Evolutionary conservation across 2,797 vertebrate species (phyloP).

Genomic region (Hylomyscus alleni): DNA sequence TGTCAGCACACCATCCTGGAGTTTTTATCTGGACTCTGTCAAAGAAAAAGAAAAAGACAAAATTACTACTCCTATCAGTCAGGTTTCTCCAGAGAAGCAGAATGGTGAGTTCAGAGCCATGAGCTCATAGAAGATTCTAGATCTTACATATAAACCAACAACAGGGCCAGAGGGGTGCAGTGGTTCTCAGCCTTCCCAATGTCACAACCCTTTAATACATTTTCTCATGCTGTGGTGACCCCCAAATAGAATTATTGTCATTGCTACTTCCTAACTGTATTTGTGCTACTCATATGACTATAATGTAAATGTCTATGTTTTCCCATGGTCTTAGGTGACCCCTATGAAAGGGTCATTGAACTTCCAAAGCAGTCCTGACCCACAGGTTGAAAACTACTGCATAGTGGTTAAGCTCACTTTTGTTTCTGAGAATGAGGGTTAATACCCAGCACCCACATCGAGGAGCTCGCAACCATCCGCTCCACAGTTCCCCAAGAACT

Average conservation of each 20-base stretch:
- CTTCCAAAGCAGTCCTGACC: not conserved
- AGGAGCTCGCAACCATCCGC: not conserved
- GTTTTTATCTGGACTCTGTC: not conserved
- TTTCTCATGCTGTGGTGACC: not conserved
- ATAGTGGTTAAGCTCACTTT: not conserved
- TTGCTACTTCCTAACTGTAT: not conserved
- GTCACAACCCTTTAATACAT: not conserved
- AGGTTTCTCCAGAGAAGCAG: not conserved
- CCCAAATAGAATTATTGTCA: not conserved
- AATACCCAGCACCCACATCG: not conserved
- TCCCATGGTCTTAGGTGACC: not conserved
- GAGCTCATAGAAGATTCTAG: not conserved
- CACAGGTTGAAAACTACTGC: not conserved
- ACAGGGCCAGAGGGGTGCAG: not conserved
- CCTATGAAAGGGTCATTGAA: not conserved
- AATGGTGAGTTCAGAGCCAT: not conserved
- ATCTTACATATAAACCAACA: not conserved
- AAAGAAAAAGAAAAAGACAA: not conserved
- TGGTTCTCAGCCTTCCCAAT: too few species aligned
- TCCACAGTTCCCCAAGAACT: not conserved
- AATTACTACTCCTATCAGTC: not conserved
- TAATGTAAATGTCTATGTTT: not conserved
- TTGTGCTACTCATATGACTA: not conserved
- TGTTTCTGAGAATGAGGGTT: not conserved
- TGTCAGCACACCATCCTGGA: not conserved